Conservation (phyloP, 1,140 invertebrate species). For the Mya arenaria region DNA sequence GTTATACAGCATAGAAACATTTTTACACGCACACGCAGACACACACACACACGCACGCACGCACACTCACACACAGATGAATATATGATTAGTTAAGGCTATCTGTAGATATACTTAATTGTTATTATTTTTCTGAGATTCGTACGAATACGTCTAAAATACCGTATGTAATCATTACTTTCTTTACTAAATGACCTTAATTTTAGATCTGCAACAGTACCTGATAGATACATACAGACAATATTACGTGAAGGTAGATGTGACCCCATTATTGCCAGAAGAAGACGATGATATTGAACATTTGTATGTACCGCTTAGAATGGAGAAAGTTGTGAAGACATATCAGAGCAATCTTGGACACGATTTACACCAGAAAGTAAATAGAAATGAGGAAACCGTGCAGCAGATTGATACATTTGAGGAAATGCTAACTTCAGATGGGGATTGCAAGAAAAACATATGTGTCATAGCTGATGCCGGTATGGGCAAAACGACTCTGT, state of each 20-base stretch:
- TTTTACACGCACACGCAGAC: too few species aligned
- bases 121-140: too few species aligned
- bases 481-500: constrained; percentile 2
- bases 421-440: neutral
- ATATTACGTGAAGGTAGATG: constrained; percentile 4
- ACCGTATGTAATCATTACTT: too few species aligned
- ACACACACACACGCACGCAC: too few species aligned
- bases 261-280: constrained; percentile 1
- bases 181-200: too few species aligned
- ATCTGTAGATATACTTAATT: too few species aligned
- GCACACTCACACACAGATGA: too few species aligned
- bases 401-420: neutral
- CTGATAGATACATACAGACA: neutral
- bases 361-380: neutral
- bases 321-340: too few species aligned
- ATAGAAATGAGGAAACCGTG: too few species aligned
- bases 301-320: neutral
- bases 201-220: neutral
- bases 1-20: too few species aligned
- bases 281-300: neutral
- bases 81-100: too few species aligned
- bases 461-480: constrained; percentile 1
- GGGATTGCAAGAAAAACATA: neutral
- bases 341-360: neutral
- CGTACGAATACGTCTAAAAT: too few species aligned